Conservation (phyloP, 2,113 vertebrate species). For the Acrocephalus arundinaceus region DNA sequence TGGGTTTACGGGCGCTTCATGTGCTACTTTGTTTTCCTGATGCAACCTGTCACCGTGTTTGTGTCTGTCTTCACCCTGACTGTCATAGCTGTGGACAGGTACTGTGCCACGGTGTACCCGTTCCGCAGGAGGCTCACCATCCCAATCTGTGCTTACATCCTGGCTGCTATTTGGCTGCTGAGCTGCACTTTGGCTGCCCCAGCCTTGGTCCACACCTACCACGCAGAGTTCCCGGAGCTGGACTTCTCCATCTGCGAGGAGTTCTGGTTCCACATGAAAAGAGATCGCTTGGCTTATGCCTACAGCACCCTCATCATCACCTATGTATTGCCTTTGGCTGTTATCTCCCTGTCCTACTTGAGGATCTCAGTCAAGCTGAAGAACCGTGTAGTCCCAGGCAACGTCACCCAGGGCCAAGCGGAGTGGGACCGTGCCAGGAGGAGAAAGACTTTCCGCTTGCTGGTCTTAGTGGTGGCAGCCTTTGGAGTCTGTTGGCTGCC, state of each 20-base stretch:
- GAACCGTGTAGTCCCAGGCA: constrained; percentile 81
- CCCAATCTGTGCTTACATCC: constrained; percentile 74
- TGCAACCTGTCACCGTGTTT: constrained; percentile 79
- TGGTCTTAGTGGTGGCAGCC: constrained; percentile 78
- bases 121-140: constrained; percentile 82
- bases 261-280: constrained; percentile 83
- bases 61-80: constrained; percentile 81
- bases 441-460: constrained; percentile 81
- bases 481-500: constrained; percentile 79
- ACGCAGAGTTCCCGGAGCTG: constrained; percentile 79
- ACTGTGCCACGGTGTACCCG: constrained; percentile 81
- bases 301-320: constrained; percentile 79
- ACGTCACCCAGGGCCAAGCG: constrained; percentile 72
- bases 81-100: constrained; percentile 79
- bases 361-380: constrained; percentile 79
- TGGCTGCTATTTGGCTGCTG: constrained; percentile 78
- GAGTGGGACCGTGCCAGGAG: constrained; percentile 75
- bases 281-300: constrained; percentile 71
- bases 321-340: constrained; percentile 70
- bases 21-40: constrained; percentile 81
- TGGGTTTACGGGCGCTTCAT: constrained; percentile 79
- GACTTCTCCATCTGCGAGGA: constrained; percentile 89
- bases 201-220: constrained; percentile 76
- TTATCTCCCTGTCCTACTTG: constrained; percentile 78
- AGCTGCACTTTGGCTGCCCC: constrained; percentile 78